Evolutionary conservation across 2,888 invertebrate genomes (phyloP).

Genomic region (Tipula vernalis): DNA sequence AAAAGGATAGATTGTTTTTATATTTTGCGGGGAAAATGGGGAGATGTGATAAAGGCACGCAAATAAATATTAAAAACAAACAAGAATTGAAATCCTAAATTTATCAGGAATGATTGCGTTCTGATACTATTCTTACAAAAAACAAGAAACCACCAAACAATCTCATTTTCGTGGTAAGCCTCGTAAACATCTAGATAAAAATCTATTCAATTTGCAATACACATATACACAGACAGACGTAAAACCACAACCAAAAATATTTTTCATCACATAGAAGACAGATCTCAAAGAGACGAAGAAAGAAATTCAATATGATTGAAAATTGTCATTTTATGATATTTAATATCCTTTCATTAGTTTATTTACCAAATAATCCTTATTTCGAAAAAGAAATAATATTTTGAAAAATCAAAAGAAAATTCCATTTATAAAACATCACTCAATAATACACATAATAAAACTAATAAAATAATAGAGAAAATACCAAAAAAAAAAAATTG

Average conservation of each 20-base stretch:
- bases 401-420: not conserved
- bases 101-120: not conserved
- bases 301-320: not conserved
- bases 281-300: not conserved
- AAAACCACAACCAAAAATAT: not conserved
- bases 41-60: not conserved
- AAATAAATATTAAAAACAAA: not conserved
- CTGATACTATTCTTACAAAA: not conserved
- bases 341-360: conserved; percentile 4
- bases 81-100: not conserved
- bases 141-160: not conserved
- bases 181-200: not conserved
- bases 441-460: not conserved
- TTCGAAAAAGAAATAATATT: not conserved
- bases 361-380: not conserved
- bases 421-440: not conserved
- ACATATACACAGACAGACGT: not conserved
- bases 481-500: not conserved
- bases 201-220: not conserved
- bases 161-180: not conserved
- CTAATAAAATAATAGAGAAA: not conserved
- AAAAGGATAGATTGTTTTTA: not conserved
- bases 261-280: not conserved
- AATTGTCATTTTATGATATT: not conserved
- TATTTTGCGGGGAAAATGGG: not conserved